phyloP scores from a whole-genome alignment of 2,113 vertebrate genomes.

The Puffinus mauretanicus region DNA sequence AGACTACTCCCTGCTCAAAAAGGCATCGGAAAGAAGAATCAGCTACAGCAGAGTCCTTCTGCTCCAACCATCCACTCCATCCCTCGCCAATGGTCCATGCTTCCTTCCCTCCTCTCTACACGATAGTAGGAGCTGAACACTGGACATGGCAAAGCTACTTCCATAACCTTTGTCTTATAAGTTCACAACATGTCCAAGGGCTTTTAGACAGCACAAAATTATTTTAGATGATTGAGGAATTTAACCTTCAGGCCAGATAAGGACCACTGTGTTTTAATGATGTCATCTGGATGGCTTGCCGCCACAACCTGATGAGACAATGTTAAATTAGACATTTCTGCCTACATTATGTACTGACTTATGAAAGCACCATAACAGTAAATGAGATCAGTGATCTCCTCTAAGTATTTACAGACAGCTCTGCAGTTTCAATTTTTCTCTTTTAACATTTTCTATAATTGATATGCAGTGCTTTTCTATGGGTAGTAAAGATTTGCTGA shows the following conservation, averaged over 20 bases:
- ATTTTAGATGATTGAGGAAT: not conserved
- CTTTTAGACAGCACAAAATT: not conserved
- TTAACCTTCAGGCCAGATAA: not conserved
- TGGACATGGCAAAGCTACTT: not conserved
- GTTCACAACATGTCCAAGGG: not conserved
- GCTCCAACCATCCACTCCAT: not conserved
- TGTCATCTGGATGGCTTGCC: not conserved
- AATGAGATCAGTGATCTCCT: not conserved
- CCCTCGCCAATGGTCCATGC: rapidly evolving
- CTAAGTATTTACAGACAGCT: not conserved
- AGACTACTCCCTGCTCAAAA: not conserved
- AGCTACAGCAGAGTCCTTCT: not conserved
- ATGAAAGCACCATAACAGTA: not conserved
- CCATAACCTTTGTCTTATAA: not conserved
- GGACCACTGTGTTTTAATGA: not conserved
- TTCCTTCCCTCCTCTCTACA: not conserved
- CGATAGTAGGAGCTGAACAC: not conserved
- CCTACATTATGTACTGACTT: not conserved
- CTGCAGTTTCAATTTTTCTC: not conserved
- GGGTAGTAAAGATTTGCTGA: not conserved
- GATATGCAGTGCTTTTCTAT: not conserved
- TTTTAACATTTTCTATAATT: not conserved
- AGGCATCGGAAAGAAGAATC: not conserved
- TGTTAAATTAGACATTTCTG: not conserved
- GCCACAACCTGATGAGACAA: not conserved